Percentiles rank a stretch among this genome's conserved stretches.
Conservation (phyloP, 2,113 vertebrate species). For the Hemicordylus capensis region DNA sequence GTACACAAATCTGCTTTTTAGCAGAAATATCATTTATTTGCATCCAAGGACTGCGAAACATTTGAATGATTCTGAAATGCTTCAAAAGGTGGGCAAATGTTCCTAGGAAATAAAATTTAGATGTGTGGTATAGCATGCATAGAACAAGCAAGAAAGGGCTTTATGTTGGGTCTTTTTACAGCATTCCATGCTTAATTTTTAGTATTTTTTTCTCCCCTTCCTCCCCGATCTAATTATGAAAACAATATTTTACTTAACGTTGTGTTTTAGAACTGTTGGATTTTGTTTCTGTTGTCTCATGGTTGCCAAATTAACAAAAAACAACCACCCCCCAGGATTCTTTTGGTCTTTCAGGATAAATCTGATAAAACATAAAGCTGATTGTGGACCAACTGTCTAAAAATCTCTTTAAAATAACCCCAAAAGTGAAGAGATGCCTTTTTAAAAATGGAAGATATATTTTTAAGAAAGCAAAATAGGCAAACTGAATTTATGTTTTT, state of each 20-base stretch:
- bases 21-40: conserved; percentile 36
- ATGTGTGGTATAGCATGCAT: conserved; percentile 44
- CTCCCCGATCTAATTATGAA: conserved; percentile 21
- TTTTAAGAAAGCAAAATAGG: neutral
- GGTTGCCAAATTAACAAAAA: neutral
- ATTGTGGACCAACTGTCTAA: neutral
- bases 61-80: neutral
- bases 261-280: conserved; percentile 1
- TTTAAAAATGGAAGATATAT: neutral
- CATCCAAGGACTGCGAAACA: conserved; percentile 27
- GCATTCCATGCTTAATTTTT: neutral
- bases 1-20: neutral
- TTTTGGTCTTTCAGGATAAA: neutral
- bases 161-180: too few relatives aligned
- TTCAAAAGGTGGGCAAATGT: conserved; percentile 8
- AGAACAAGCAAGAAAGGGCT: conserved; percentile 19
- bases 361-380: neutral
- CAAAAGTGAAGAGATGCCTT: neutral
- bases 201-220: conserved; percentile 11
- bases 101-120: conserved; percentile 43
- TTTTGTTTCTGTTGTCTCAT: neutral
- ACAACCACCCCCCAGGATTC: neutral
- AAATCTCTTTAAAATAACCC: neutral
- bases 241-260: conserved; percentile 55
- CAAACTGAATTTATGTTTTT: neutral